Evolutionary conservation across 1,140 invertebrate genomes (phyloP), one percentile per base, ranked within the genome.

Genomic region (Bombus waltoni): DNA sequence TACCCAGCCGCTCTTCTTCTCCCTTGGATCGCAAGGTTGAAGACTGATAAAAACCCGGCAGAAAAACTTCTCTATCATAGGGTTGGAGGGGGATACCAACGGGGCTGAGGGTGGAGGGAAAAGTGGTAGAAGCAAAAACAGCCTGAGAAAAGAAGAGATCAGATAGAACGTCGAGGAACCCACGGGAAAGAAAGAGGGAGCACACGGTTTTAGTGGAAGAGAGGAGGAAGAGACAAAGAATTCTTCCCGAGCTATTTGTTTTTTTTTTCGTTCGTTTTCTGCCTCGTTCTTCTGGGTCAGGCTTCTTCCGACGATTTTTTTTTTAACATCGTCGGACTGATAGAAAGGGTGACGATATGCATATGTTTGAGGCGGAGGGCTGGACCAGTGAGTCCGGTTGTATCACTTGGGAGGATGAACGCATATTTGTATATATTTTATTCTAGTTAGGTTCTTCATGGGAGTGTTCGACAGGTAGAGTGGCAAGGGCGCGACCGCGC

Each of bases 331-430:
- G 66, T 57, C 11, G 1, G 42, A 40, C 62, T 68, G 83, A 42
- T 47, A 76, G 47, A 88, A 90, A 79, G 87, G 84, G 72, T 83
- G 78, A 85, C 66, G 90, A 90, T 90, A 91, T 87, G 90, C 90
- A 88, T 90, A 85, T 84, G 78, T 13, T 59, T 18, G 40, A 18
- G 65, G 59, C 66, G 75, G 47, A 59, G 59, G 83, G 68, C 79
- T 68, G 42, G 71, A 72, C 78, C 44, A 73, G 59, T 42, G 53
- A 78, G 85, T 80, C 85, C 72, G 76, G 71, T 59, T 62, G 42
- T 47, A 47, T 71, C 83, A 35, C 40, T 22, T 5, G 38, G n/a
- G 28, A 9, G 25, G n/a, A 15, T 42, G 11, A 62, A 78, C 44
- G 47, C 18, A 32, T 32, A 62, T 53, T 40, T n/a, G 35, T 22